Evolutionary conservation across 37 sponge, comb jelly and placozoan genomes (phyloP).

Genomic region (Trichoplax adhaerens): DNA sequence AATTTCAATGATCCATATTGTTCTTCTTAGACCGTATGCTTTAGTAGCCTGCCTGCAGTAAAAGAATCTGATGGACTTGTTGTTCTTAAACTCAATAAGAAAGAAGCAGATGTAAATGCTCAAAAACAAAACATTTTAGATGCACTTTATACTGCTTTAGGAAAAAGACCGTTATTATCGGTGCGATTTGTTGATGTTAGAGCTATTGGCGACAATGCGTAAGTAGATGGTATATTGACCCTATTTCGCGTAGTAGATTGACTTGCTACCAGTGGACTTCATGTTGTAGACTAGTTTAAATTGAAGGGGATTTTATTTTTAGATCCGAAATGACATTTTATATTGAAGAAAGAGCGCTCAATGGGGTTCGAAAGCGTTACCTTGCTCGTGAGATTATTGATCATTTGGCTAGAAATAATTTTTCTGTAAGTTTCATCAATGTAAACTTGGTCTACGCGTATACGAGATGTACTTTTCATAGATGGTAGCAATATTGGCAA

Average conservation of each 20-base stretch:
- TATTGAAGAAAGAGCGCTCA: too few relatives aligned
- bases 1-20: neutral
- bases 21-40: slow-evolving; percentile 36
- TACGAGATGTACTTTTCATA: too few relatives aligned
- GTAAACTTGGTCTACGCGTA: too few relatives aligned
- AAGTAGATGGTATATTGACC: neutral
- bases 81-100: slow-evolving; percentile 43
- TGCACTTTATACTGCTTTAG: neutral
- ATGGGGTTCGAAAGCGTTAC: too few relatives aligned
- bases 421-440: too few relatives aligned
- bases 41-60: slow-evolving; percentile 43
- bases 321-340: slow-evolving; percentile 43
- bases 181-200: slow-evolving; percentile 42
- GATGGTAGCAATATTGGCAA: neutral
- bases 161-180: slow-evolving; percentile 10
- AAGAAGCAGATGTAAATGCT: slow-evolving; percentile 16
- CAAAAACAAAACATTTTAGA: slow-evolving; percentile 1
- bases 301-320: neutral
- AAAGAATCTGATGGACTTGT: slow-evolving; percentile 80
- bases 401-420: too few relatives aligned
- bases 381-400: too few relatives aligned
- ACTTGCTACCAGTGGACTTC: neutral
- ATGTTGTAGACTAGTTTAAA: neutral
- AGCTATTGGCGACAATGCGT: slow-evolving; percentile 53
- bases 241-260: neutral